Percentiles rank a stretch among this genome's conserved stretches.
Conservation (phyloP, 2,888 invertebrate species). For the Argynnis bischoffii region DNA sequence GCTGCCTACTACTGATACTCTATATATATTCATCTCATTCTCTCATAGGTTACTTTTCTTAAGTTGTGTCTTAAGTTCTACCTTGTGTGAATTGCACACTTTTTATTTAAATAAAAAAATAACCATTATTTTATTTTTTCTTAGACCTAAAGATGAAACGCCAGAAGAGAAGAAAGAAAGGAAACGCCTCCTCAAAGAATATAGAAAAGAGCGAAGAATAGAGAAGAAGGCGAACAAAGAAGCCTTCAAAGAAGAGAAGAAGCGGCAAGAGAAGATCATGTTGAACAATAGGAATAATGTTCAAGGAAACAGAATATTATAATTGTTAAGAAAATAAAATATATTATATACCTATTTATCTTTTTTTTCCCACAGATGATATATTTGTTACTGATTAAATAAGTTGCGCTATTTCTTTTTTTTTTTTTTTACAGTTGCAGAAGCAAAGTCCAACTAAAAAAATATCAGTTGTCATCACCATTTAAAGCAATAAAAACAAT, state of each 20-base stretch:
- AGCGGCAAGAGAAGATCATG: constrained; percentile 89
- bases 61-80: no score
- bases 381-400: no score
- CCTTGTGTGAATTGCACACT: no score
- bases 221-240: constrained; percentile 91
- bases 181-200: constrained; percentile 90
- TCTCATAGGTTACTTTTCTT: no score
- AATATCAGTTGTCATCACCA: no score
- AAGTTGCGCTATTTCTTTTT: no score
- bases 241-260: constrained; percentile 93
- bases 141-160: constrained; percentile 88
- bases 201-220: constrained; percentile 88
- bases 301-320: constrained; percentile 87
- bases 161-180: constrained; percentile 89
- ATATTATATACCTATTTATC: constrained; percentile 11
- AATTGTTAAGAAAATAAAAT: constrained; percentile 31
- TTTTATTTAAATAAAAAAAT: no score
- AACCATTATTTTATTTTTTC: constrained; percentile 32
- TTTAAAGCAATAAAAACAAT: no score
- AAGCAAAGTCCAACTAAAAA: no score
- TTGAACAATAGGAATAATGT: constrained; percentile 89
- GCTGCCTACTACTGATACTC: no score
- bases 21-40: no score
- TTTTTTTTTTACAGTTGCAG: no score
- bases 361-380: background rate